These are phyloP conservation scores for Bos indicus DNA, from an alignment of 2,113 vertebrate species.

Conservation along the genomic window DNA sequence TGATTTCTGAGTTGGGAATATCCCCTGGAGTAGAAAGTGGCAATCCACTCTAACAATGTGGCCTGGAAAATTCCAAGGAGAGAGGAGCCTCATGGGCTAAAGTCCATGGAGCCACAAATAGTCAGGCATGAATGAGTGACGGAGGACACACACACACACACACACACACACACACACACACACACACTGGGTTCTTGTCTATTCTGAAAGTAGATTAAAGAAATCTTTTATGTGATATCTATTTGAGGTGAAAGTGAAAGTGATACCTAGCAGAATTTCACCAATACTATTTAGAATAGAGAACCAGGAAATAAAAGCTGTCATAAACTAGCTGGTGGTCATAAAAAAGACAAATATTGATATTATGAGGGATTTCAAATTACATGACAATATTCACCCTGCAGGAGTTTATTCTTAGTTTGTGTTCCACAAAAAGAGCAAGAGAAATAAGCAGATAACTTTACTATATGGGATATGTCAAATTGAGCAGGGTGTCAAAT, in stretches of 20 bases:
- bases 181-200: background rate
- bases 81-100: rapidly evolving
- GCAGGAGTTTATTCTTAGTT: background rate
- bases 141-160: background rate
- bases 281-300: background rate
- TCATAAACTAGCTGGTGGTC: background rate
- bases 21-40: background rate
- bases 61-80: background rate
- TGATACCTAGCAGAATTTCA: background rate
- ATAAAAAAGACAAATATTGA: background rate
- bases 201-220: background rate
- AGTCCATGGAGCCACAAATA: background rate
- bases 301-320: background rate
- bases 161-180: background rate
- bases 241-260: background rate
- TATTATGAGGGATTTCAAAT: background rate
- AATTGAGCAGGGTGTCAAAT: background rate
- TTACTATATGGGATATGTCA: background rate
- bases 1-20: background rate
- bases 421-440: background rate
- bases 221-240: background rate
- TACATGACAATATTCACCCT: background rate
- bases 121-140: background rate
- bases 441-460: background rate
- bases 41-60: background rate